Evolutionary conservation across 2,888 invertebrate species (phyloP), one percentile per base, ranked within the genome.

Genomic region (Ischnus inquisitorius): DNA sequence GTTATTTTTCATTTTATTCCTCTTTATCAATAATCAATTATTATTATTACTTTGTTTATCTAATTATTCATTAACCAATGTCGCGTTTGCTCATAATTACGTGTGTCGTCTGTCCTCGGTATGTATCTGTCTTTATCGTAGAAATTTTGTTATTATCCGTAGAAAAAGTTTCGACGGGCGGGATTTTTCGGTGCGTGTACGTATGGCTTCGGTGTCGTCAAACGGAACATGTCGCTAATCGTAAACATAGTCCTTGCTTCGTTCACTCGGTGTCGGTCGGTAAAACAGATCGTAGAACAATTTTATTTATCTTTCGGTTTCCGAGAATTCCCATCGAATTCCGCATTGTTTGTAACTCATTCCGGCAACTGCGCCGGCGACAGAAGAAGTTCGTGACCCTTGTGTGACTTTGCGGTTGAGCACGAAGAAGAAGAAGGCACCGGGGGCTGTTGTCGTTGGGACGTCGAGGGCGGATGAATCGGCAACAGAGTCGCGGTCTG

Each of bases 361-460:
- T 92, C 92, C 80, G 91, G 90, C 82, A 93, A 87, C 85, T 93
- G 92, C 75, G 92, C 91, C 75, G 93, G 92, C 54, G 92, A 93
- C 28, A 93, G 90, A 77, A 93, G 87, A 39, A 93, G 91, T 86
- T 93, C 93, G 82, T 90, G 90, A 82, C 88, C 91, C 78, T 91
- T 92, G 64, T 79, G 71, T 65, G 83, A 77, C 76, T 79, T 81
- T 14, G 84, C 81, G 48, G 86, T 80, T 46, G 86, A 85, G 62
- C 86, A 83, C 78, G 86, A 80, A 46, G 87, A 87, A 75, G 86
- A 84, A 82, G 84, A 84, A 84, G 84, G 84, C 68, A 88, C 86
- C 68, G 88, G 86, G 46, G 89, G 85, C 80, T 71, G 84, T 85
- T 83, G 87, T 79, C 65, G 88, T 80, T 84, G 87, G 64, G 87